Percentiles rank a stretch among this genome's conserved stretches.
Conservation (phyloP, 2,888 invertebrate species). For the Limnephilus rhombicus region DNA sequence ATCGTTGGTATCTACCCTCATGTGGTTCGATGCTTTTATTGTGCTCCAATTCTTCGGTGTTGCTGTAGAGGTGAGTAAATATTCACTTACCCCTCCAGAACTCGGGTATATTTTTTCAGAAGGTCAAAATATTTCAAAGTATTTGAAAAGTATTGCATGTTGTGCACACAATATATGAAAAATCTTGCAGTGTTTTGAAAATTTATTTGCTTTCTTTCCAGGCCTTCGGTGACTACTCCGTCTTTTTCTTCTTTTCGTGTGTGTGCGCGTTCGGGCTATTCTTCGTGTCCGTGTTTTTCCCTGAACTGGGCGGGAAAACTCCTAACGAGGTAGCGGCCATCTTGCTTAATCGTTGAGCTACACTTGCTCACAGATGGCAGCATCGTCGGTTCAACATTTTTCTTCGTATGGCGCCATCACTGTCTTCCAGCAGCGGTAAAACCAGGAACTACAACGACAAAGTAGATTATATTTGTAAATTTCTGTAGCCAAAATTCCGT, state of each 20-base stretch:
- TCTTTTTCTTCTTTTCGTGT: conserved; percentile 72
- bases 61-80: conserved; percentile 59
- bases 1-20: conserved; percentile 39
- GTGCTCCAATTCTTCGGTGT: conserved; percentile 66
- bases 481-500: too few relatives aligned
- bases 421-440: neutral
- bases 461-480: too few relatives aligned
- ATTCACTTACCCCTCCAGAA: neutral
- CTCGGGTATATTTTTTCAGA: too few relatives aligned
- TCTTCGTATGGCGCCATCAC: neutral
- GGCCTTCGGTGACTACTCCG: conserved; percentile 70
- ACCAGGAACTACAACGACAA: neutral
- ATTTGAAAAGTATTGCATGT: too few relatives aligned
- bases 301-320: conserved; percentile 74
- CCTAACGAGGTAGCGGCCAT: conserved; percentile 69
- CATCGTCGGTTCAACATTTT: neutral
- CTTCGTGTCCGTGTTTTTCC: conserved; percentile 71
- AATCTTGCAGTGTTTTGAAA: too few relatives aligned
- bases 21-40: conserved; percentile 65
- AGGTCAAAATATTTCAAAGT: too few relatives aligned
- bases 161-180: too few relatives aligned
- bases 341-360: neutral
- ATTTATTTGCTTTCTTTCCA: conserved; percentile 68
- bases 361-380: neutral
- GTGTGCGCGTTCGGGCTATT: conserved; percentile 70